A percentile compares a stretch with the other conserved stretches of the same genome.
Evolutionary conservation across 1,140 invertebrate species (phyloP).

Genomic region (Drosophila melanogaster): Release_6_plus_ISO1_MT NC_004354.4:8279001-8279500

Average conservation of each 20-base stretch:
- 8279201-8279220: no score
- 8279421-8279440: conserved; percentile 3
- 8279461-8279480: conserved; percentile 81
- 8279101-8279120: not conserved
- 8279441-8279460: conserved; percentile 53
- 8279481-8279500: conserved; percentile 46
- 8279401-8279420: not conserved
- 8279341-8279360: not conserved
- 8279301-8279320: conserved; percentile 35
- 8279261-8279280: conserved; percentile 11
- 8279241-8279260: not conserved
- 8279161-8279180: no score
- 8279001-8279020: not conserved
- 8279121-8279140: no score
- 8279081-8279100: not conserved
- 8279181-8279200: no score
- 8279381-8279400: not conserved
- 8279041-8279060: conserved; percentile 1
- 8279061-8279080: not conserved
- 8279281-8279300: conserved; percentile 56
- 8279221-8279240: not conserved
- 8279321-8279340: conserved; percentile 2
- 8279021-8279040: not conserved
- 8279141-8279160: no score
- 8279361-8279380: not conserved